A percentile compares a stretch with the other conserved stretches of the same genome.
phyloP scores from a whole-genome alignment of 2,888 invertebrate genomes.

The Eurytoma californica region DNA sequence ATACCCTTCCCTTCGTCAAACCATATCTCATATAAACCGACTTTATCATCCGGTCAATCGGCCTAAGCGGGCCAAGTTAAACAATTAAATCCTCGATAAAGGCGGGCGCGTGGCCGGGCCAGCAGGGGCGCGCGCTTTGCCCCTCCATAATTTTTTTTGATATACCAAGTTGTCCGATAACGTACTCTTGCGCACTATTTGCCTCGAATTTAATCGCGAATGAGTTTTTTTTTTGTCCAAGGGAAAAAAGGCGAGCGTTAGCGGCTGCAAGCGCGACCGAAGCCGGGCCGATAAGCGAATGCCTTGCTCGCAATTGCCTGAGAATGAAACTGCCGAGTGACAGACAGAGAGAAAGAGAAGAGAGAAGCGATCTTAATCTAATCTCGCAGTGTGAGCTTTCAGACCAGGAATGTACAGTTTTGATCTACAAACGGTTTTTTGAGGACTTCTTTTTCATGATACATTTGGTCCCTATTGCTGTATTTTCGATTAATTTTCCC shows the following conservation, averaged over 20 bases:
- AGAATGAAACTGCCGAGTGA: constrained; percentile 2
- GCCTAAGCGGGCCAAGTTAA: neutral
- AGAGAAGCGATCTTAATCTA: constrained; percentile 35
- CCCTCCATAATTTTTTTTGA: neutral
- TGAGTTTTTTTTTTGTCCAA: neutral
- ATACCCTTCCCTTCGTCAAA: neutral
- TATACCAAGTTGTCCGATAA: neutral
- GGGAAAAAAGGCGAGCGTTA: neutral
- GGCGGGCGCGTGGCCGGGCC: neutral
- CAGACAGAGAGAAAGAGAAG: neutral
- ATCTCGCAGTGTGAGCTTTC: constrained; percentile 18
- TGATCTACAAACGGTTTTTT: neutral
- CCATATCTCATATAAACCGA: neutral
- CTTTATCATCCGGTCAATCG: neutral
- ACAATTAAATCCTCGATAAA: constrained; percentile 5
- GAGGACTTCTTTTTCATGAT: neutral
- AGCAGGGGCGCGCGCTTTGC: neutral
- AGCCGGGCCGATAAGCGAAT: constrained; percentile 15
- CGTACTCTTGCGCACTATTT: neutral
- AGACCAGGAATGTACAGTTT: constrained; percentile 9
- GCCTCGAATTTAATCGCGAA: neutral
- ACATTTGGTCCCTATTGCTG: neutral
- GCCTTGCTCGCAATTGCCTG: constrained; percentile 13
- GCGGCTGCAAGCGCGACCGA: neutral
- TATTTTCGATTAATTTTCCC: neutral